Evolutionary conservation across 1,140 invertebrate genomes (phyloP).

Genomic region (Drosophila mojavensis): DNA sequence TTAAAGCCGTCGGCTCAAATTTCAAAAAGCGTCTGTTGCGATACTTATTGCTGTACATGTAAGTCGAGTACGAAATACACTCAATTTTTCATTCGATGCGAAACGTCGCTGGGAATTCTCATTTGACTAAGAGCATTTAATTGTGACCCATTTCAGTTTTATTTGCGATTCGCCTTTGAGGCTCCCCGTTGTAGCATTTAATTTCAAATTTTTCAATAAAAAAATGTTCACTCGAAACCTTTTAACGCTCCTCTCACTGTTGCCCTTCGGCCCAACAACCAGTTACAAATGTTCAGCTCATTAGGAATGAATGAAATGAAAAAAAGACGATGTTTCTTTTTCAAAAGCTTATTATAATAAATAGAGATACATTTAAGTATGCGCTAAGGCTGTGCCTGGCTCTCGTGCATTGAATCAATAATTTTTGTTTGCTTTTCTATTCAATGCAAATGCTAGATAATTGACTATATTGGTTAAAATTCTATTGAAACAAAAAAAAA

Average conservation of each 20-base stretch:
- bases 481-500: constrained; percentile 46
- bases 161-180: constrained; percentile 77
- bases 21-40: constrained; percentile 55
- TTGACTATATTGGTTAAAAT: constrained; percentile 63
- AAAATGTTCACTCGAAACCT: constrained; percentile 43
- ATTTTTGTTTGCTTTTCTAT: constrained; percentile 52
- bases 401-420: constrained; percentile 12
- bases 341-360: constrained; percentile 32
- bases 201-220: constrained; percentile 68
- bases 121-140: constrained; percentile 48
- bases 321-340: constrained; percentile 35
- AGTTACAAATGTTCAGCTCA: constrained; percentile 59
- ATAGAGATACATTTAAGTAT: constrained; percentile 15
- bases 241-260: constrained; percentile 7
- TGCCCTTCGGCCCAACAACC: constrained; percentile 2
- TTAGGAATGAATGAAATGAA: constrained; percentile 51
- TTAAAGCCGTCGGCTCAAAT: constrained; percentile 45
- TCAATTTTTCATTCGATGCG: constrained; percentile 67
- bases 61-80: constrained; percentile 66
- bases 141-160: constrained; percentile 67
- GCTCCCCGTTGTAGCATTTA: constrained; percentile 69
- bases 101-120: constrained; percentile 56
- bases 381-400: constrained; percentile 6
- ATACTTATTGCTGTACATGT: constrained; percentile 51
- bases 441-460: constrained; percentile 19